A percentile compares a stretch with the other conserved stretches of the same genome.
Evolutionary conservation across 2,888 invertebrate genomes (phyloP).

Genomic region (Tinea semifulvella): DNA sequence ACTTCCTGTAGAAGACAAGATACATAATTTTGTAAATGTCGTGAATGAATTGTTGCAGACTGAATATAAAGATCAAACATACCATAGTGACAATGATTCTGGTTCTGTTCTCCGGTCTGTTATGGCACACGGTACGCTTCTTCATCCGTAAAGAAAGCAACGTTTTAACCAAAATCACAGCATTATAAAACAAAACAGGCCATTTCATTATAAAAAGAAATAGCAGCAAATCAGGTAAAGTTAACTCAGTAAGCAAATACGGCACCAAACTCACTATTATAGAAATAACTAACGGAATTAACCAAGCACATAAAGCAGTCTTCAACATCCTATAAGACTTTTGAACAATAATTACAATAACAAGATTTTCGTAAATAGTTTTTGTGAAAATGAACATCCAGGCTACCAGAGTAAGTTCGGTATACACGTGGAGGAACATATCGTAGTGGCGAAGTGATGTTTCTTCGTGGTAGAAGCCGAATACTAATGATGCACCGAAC

Average conservation of each 20-base stretch:
- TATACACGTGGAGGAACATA: constrained; percentile 29
- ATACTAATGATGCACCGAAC: constrained; percentile 28
- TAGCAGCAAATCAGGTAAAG: background rate
- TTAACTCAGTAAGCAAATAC: background rate
- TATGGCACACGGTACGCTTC: constrained; percentile 22
- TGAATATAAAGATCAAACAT: constrained; percentile 40
- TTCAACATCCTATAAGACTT: constrained; percentile 28
- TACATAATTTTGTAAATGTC: constrained; percentile 38
- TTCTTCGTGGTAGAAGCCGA: constrained; percentile 19
- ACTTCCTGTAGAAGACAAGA: constrained; percentile 21
- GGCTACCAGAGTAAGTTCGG: constrained; percentile 36
- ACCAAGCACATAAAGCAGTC: constrained; percentile 36
- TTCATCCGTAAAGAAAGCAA: constrained; percentile 33
- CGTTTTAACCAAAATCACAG: constrained; percentile 32
- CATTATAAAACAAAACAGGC: constrained; percentile 41
- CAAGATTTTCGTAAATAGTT: constrained; percentile 43
- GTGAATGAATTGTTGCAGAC: constrained; percentile 39
- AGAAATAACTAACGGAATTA: constrained; percentile 28
- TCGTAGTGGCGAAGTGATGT: constrained; percentile 24
- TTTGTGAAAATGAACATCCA: constrained; percentile 53
- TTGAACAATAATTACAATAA: constrained; percentile 33
- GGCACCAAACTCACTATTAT: constrained; percentile 13
- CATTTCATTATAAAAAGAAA: constrained; percentile 33
- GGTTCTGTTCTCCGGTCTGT: constrained; percentile 24
- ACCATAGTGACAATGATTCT: constrained; percentile 40